A percentile compares a stretch with the other conserved stretches of the same genome.
Conservation (phyloP, 2,113 vertebrate genomes). For the Cottus gobio region DNA sequence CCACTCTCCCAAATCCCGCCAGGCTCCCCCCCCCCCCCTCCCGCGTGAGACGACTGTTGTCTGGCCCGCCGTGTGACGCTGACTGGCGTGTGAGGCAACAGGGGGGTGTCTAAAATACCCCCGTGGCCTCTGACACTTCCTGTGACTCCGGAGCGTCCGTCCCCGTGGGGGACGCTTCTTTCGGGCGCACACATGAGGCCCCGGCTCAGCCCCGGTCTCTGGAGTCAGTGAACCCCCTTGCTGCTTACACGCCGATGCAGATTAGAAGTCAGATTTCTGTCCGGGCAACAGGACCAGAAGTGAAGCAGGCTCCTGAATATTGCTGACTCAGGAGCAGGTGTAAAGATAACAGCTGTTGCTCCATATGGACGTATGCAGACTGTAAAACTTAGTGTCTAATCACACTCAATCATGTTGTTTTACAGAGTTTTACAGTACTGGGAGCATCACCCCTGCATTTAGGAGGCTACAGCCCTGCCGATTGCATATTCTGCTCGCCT, state of each 20-base stretch:
- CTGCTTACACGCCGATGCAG: conserved; percentile 50
- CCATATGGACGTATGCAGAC: conserved; percentile 19
- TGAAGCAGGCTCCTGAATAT: conserved; percentile 4
- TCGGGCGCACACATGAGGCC: conserved; percentile 71
- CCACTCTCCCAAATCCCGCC: conserved; percentile 43
- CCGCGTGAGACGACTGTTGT: conserved; percentile 54
- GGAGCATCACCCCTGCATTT: conserved; percentile 45
- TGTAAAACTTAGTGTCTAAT: conserved; percentile 22
- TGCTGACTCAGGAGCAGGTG: conserved; percentile 16
- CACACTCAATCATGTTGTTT: conserved; percentile 15
- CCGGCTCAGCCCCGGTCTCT: conserved; percentile 48
- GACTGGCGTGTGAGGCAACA: conserved; percentile 57
- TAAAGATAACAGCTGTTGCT: conserved; percentile 12
- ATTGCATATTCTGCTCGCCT: conserved; percentile 46
- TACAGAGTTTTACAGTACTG: conserved; percentile 28
- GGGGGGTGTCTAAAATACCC: conserved; percentile 70
- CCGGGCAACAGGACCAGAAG: conserved; percentile 8
- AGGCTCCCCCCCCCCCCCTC: no score
- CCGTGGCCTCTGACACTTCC: conserved; percentile 67
- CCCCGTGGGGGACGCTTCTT: conserved; percentile 66
- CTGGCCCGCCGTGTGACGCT: conserved; percentile 62
- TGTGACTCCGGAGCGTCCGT: conserved; percentile 58
- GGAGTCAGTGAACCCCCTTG: conserved; percentile 42
- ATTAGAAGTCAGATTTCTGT: conserved; percentile 46
- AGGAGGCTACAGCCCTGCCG: conserved; percentile 35